Evolutionary conservation across 1,140 invertebrate species (phyloP), one percentile per base, ranked within the genome.

Genomic region (Drosophila tristis): DNA sequence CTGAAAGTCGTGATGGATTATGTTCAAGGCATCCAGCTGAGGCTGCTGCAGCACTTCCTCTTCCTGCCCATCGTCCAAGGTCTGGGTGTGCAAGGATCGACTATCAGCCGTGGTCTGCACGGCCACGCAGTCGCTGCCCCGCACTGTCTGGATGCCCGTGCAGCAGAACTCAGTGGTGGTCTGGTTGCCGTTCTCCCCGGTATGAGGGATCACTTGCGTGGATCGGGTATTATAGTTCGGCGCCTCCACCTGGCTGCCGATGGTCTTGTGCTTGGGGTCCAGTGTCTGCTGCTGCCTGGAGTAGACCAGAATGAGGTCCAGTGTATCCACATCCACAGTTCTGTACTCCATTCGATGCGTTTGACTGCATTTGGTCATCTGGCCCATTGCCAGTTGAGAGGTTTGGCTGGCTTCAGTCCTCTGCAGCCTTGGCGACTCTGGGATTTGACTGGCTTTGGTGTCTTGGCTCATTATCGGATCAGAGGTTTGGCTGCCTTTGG

Each of bases 201-300:
- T 0, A 4, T 48, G 25, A 15, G 45, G n/a, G 4, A 25, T 26
- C 9, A 55, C 44, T 35, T 80, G 78, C 16, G 60, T 80, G 42
- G 39, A 16, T 1, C 47, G 49, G 4, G 0, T 15, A 3, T 35
- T 31, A 45, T 16, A 7, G 0, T 7, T 5, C 0, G 2, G 6
- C 0, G 4, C 2, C 7, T 58, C 66, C 1, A 78, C 75, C 44
- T 87, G 81, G 3, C 26, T 54, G 11, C 43, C 4, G 0, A 43
- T 20, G 1, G 39, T 39, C 5, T 42, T 48, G 0, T 35, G 20
- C 3, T 23, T 5, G 1, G 2, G 5, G 5, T 49, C 49, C 0
- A 20, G 2, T 2, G 82, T 87, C 53, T 89, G 82, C 66, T 87
- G 84, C 5, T 65, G 13, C 13, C 29, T 53, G 2, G 31, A 20